phyloP scores from a whole-genome alignment of 92 coral and sea anemone species.

The Heteractis magnifica region DNA sequence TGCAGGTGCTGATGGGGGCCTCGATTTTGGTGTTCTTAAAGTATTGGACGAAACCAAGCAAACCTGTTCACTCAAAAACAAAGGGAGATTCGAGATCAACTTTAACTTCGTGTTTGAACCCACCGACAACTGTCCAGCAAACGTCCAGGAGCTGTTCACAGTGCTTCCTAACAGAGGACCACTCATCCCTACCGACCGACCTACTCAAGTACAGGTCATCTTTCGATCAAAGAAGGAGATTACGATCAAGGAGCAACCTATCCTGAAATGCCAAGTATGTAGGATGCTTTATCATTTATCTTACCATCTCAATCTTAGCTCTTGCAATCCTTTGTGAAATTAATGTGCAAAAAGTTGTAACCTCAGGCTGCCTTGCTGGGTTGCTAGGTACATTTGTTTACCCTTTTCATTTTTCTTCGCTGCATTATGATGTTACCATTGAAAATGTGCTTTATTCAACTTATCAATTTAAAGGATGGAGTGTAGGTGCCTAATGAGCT shows the following conservation, averaged over 20 bases:
- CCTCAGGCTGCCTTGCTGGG: no score
- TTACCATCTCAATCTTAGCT: neutral
- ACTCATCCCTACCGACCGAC: slow-evolving; percentile 89
- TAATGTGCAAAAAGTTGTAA: no score
- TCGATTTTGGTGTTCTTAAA: slow-evolving; percentile 94
- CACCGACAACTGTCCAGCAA: slow-evolving; percentile 64
- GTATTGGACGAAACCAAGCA: slow-evolving; percentile 95
- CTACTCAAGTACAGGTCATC: slow-evolving; percentile 94
- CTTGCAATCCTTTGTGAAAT: no score
- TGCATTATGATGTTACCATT: no score
- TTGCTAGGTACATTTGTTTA: no score
- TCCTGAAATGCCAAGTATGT: slow-evolving; percentile 92
- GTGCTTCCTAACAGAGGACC: slow-evolving; percentile 90
- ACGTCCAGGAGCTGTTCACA: slow-evolving; percentile 77
- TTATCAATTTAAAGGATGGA: no score
- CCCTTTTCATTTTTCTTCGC: no score
- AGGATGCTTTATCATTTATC: neutral
- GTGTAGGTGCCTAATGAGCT: no score
- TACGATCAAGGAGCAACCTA: slow-evolving; percentile 83
- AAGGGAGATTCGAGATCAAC: slow-evolving; percentile 95
- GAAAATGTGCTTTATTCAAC: no score
- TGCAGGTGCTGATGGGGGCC: slow-evolving; percentile 98
- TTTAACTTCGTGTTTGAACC: slow-evolving; percentile 87
- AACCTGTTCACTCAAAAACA: slow-evolving; percentile 92
- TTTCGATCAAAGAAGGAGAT: slow-evolving; percentile 90